phyloP scores from a whole-genome alignment of 2,113 vertebrate species.

The Muscicapa adusta region DNA sequence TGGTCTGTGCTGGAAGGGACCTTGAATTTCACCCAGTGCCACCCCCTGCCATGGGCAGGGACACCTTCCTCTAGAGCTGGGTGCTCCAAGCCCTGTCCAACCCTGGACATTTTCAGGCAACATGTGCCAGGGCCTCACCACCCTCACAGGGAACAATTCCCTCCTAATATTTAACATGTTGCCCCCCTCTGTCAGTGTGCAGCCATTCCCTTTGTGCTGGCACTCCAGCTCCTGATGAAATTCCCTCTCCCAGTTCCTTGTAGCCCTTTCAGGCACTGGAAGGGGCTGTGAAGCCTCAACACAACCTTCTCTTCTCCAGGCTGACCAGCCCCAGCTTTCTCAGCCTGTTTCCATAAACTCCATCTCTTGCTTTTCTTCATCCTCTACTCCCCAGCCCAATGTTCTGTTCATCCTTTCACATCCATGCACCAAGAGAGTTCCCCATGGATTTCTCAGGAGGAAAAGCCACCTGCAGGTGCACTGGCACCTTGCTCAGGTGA shows the following conservation, averaged over 20 bases:
- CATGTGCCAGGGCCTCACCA: not conserved
- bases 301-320: not conserved
- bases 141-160: not conserved
- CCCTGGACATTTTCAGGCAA: not conserved
- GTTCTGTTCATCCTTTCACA: not conserved
- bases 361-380: not conserved
- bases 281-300: not conserved
- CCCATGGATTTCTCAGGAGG: not conserved
- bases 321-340: not conserved
- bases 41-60: not conserved
- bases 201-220: not conserved
- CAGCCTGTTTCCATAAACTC: not conserved
- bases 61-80: not conserved
- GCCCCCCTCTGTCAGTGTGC: not conserved
- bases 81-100: not conserved
- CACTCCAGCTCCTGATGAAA: not conserved
- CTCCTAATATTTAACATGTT: not conserved
- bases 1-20: not conserved
- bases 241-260: not conserved
- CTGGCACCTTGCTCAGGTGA: not conserved
- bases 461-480: not conserved
- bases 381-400: not conserved
- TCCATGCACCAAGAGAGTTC: not conserved
- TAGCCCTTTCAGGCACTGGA: not conserved
- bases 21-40: not conserved